These are phyloP conservation scores for Sebastes goodei DNA, from an alignment of 2,797 vertebrate genomes.

Conservation along the genomic window DNA sequence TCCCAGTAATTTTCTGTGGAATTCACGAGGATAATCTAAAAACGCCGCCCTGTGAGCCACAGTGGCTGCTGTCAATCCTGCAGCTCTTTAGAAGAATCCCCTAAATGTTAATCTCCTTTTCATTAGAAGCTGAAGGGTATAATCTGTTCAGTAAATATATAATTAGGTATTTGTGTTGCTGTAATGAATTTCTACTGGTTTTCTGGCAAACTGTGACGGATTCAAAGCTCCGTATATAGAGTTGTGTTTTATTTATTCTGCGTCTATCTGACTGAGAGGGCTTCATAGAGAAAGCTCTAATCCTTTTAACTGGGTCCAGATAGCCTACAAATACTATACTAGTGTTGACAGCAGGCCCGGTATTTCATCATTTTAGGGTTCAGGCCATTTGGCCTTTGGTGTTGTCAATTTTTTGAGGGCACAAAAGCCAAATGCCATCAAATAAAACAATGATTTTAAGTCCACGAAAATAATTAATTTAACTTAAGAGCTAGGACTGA, in stretches of 20 bases:
- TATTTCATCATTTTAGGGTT: no score
- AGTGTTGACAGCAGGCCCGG: neutral
- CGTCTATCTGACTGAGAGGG: neutral
- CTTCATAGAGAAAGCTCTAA: neutral
- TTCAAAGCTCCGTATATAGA: neutral
- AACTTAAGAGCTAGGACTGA: no score
- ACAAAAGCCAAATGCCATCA: no score
- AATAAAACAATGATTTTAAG: no score
- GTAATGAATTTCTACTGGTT: neutral
- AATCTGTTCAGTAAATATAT: conserved; percentile 17
- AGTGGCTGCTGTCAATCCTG: conserved; percentile 75
- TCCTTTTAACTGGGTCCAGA: neutral
- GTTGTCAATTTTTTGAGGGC: no score
- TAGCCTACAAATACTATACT: no score
- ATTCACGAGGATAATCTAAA: conserved; percentile 77
- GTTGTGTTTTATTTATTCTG: neutral
- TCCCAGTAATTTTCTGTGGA: conserved; percentile 79
- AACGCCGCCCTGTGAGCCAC: conserved; percentile 69
- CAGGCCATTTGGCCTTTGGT: no score
- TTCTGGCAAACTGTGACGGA: neutral
- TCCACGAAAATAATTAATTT: no score
- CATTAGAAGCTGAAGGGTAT: conserved; percentile 8
- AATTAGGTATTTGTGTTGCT: conserved; percentile 14
- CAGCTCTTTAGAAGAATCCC: conserved; percentile 9
- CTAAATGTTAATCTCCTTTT: conserved; percentile 18